Evolutionary conservation across 2,888 invertebrate genomes (phyloP), one percentile per base, ranked within the genome.

Genomic region (Tipula confusa): DNA sequence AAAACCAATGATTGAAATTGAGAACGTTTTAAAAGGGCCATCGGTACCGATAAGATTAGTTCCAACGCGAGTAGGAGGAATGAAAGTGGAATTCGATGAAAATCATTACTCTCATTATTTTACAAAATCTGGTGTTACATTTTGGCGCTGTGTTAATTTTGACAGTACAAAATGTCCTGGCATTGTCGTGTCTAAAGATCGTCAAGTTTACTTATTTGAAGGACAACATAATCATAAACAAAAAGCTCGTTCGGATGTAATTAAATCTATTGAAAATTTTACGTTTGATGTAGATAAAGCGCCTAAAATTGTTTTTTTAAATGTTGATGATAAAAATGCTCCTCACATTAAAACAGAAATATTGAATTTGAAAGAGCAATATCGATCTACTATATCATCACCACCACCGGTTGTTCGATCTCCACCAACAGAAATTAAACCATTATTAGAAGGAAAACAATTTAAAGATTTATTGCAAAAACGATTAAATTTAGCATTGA

Each of bases 131-230:
- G 82, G 84, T 9, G 43, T 84, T 24, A 83, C 84, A 13, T 84
- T 84, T 38, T 85, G 84, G 84, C 84, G 84, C 36, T 85, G 85
- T 83, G 48, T 13, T 48, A 29, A 83, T 29, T 79, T 83, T 83
- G 83, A 83, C 15, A n/a, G 6, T 7, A 88, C 88, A 13, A 86
- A 87, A 13, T 89, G 89, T 31, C 86, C 87, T 1, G 89, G 89
- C 0, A 87, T 89, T 1, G 87, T 89, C 38, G 89, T 89, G 0
- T 88, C 89, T 4, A 83, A 81, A 80, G 80, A 81, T 36, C 36
- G 87, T 24, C 85, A 85, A 81, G 83, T 89, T 82, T 86, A 86
- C 84, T 36, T 89, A n/a, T 87, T 88, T 29, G 85, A 87, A 84
- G 84, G 85, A 3, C 82, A 84, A 5, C 89, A 89, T 85, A 89